A percentile compares a stretch with the other conserved stretches of the same genome.
phyloP scores from a whole-genome alignment of 1,140 invertebrate genomes.

The Asbolus verrucosus region DNA sequence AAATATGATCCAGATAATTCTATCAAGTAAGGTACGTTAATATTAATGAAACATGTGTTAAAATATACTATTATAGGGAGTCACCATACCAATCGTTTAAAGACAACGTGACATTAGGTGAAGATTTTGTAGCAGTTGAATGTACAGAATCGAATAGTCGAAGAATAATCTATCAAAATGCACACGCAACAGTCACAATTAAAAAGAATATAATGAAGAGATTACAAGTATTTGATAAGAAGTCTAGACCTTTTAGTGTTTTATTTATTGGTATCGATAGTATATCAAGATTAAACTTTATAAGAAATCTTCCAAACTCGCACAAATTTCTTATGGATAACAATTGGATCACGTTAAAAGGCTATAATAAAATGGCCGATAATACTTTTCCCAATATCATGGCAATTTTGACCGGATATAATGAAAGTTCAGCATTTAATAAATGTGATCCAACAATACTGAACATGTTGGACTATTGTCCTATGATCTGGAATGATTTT shows the following conservation, averaged over 20 bases:
- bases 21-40: too few species aligned
- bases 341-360: conserved; percentile 68
- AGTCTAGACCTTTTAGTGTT: conserved; percentile 66
- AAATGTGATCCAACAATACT: conserved; percentile 67
- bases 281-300: conserved; percentile 81
- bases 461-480: conserved; percentile 70
- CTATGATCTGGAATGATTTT: conserved; percentile 75
- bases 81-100: too few species aligned
- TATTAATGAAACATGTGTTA: too few species aligned
- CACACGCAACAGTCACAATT: conserved; percentile 65
- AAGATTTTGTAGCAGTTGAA: conserved; percentile 61
- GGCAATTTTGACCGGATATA: conserved; percentile 77
- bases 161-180: conserved; percentile 67
- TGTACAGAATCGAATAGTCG: conserved; percentile 61
- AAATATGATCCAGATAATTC: too few species aligned
- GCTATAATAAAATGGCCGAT: conserved; percentile 76
- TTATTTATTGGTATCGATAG: conserved; percentile 84
- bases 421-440: conserved; percentile 64
- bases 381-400: conserved; percentile 88
- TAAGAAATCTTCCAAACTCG: conserved; percentile 81
- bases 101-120: neutral
- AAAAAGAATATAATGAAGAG: conserved; percentile 53
- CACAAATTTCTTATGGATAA: conserved; percentile 70
- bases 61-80: too few species aligned
- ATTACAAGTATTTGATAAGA: conserved; percentile 32